Evolutionary conservation across 2,113 vertebrate genomes (phyloP), one percentile per base, ranked within the genome.

Genomic region (Irena cyanogastra): DNA sequence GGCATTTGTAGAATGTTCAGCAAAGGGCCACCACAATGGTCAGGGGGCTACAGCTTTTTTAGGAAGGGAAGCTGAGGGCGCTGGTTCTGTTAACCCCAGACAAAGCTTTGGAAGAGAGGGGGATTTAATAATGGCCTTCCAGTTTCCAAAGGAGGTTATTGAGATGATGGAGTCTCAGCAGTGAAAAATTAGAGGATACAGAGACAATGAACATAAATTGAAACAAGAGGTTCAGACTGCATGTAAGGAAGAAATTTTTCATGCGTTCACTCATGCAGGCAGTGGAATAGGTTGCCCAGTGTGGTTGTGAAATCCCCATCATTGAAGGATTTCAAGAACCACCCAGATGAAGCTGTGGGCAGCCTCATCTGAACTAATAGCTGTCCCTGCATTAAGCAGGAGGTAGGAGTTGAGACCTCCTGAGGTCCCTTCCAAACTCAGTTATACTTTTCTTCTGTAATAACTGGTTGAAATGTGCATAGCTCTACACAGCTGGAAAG

Each of bases 21-120:
- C 0, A 0, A 35, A 66, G 56, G n/a, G 11, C 20, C 30, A 39
- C 57, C 10, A 30, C 2, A 1, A 23, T 52, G 28, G 8, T 35
- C 14, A 22, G n/a, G 23, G 33, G 16, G 9, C 37, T 75, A 22
- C 81, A 49, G 42, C 16, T 42, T 39, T 65, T 50, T 35, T 12
- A 15, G 53, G 61, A 68, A 14, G 8, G 26, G 21, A 66, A 26
- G 44, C 35, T 76, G 61, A 66, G 42, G 10, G 27, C 30, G 11
- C 11, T 39, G 19, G 14, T 8, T 76, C 37, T 76, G 11, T 57
- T 83, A 56, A 82, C 6, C 9, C 37, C 15, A 64, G 50, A 41
- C 24, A 56, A 23, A 24, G 61, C 42, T 87, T 61, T 66, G 31
- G 31, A 61, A 39, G 42, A 15, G 54, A 52, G 20, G 17, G 8